Percentiles rank a stretch among this genome's conserved stretches.
These are phyloP conservation scores for Anorthoa munda DNA, from an alignment of 2,888 invertebrate species.

Conservation along the genomic window DNA sequence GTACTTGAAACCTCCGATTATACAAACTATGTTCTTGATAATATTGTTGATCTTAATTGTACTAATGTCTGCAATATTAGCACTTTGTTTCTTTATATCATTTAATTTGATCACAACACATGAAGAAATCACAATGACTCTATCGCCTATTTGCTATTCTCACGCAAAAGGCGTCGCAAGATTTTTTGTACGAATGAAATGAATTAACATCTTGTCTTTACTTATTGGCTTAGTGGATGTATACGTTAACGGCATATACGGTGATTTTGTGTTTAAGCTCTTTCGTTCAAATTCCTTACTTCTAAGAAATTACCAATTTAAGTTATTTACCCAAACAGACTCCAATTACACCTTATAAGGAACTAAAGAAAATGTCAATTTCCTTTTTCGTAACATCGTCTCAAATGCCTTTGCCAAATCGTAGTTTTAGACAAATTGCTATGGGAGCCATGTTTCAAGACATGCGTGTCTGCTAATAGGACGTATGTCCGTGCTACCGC, in stretches of 20 bases:
- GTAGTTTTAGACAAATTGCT: conserved; percentile 34
- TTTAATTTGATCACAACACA: conserved; percentile 9
- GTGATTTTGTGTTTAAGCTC: neutral
- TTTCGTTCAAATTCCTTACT: conserved; percentile 21
- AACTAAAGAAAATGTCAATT: conserved; percentile 43
- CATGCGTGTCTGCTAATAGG: conserved; percentile 32
- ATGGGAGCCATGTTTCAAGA: conserved; percentile 9
- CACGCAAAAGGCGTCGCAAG: conserved; percentile 24
- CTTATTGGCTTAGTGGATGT: conserved; percentile 8
- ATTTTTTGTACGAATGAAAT: conserved; percentile 29
- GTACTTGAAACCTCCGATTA: neutral
- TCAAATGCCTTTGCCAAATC: conserved; percentile 45
- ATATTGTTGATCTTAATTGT: conserved; percentile 2
- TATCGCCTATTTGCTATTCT: conserved; percentile 27
- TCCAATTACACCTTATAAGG: conserved; percentile 26
- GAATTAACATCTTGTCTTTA: conserved; percentile 24
- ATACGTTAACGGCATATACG: neutral
- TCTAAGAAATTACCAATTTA: conserved; percentile 22
- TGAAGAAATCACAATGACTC: conserved; percentile 7
- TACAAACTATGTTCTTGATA: neutral
- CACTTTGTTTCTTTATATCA: conserved; percentile 13
- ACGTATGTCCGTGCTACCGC: neutral
- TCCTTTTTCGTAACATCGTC: conserved; percentile 42
- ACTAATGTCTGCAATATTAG: neutral
- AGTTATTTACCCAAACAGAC: conserved; percentile 29